These are phyloP conservation scores for Laodelphax striatellus DNA, from an alignment of 1,140 invertebrate genomes.

Conservation along the genomic window DNA sequence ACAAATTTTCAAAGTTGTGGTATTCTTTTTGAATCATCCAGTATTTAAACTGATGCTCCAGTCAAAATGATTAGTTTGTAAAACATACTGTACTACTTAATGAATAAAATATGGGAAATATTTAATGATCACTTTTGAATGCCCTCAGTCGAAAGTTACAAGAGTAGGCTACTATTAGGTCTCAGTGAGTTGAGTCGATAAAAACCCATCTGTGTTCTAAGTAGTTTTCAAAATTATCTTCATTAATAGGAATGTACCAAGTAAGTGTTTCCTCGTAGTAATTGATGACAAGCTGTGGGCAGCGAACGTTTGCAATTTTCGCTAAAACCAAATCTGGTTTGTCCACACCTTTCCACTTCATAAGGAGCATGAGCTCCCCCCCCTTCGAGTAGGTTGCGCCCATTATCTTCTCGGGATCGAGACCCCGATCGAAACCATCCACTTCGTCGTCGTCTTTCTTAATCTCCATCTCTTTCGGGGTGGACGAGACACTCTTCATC, in stretches of 20 bases:
- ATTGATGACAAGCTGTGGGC: conserved; percentile 90
- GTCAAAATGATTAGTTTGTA: too few species aligned
- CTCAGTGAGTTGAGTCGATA: too few species aligned
- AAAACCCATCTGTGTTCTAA: too few species aligned
- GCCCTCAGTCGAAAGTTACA: too few species aligned
- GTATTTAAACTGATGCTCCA: too few species aligned
- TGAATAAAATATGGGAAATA: too few species aligned
- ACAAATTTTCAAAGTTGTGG: too few species aligned
- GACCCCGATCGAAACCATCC: conserved; percentile 76
- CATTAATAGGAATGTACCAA: conserved; percentile 67
- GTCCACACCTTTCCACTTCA: conserved; percentile 84
- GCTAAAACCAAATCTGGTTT: conserved; percentile 90
- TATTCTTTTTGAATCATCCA: too few species aligned
- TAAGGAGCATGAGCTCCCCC: conserved; percentile 91
- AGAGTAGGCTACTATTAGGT: too few species aligned
- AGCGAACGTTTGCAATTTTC: conserved; percentile 79
- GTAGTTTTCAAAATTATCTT: conserved; percentile 17
- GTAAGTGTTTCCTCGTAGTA: conserved; percentile 93
- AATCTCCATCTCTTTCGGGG: conserved; percentile 29
- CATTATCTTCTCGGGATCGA: conserved; percentile 89
- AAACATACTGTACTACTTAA: too few species aligned
- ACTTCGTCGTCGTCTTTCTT: conserved; percentile 44
- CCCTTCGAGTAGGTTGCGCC: conserved; percentile 91
- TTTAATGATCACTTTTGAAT: too few species aligned
- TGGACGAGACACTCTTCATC: neutral